Conservation (phyloP, 2,113 vertebrate species). For the Cryptomyrus ogoouensis region DNA sequence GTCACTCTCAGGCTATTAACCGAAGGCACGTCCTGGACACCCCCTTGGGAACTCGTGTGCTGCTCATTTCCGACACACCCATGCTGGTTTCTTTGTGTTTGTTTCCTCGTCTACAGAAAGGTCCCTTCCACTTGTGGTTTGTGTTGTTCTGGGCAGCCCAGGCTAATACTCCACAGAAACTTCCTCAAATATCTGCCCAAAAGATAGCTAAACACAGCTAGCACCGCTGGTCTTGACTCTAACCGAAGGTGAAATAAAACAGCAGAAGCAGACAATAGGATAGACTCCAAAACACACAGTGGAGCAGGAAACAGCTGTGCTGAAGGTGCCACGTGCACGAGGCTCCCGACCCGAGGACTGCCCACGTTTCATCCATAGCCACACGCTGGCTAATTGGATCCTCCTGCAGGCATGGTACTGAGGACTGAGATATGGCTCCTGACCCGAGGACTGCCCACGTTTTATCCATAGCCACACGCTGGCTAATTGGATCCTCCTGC, state of each 20-base stretch:
- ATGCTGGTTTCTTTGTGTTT: not conserved
- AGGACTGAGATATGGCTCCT: not conserved
- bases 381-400: not conserved
- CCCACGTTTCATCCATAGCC: not conserved
- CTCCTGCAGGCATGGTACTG: not conserved
- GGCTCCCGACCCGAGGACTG: not conserved
- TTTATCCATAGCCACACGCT: not conserved
- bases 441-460: not conserved
- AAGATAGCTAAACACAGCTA: no score
- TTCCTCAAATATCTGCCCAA: not conserved
- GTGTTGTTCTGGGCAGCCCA: not conserved
- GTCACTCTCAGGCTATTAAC: not conserved
- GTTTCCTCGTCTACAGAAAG: not conserved
- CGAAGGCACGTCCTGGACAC: not conserved
- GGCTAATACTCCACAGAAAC: not conserved
- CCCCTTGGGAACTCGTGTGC: not conserved
- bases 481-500: not conserved
- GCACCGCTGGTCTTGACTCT: no score
- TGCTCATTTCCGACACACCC: not conserved
- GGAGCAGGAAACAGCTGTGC: not conserved
- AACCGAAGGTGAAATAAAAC: no score
- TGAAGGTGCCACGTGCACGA: not conserved
- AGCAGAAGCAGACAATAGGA: not conserved
- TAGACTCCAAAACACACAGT: not conserved
- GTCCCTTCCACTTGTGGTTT: not conserved